Conservation (phyloP, 53 echinoderm and acorn worm genomes). For the Arbacia lixula region DNA sequence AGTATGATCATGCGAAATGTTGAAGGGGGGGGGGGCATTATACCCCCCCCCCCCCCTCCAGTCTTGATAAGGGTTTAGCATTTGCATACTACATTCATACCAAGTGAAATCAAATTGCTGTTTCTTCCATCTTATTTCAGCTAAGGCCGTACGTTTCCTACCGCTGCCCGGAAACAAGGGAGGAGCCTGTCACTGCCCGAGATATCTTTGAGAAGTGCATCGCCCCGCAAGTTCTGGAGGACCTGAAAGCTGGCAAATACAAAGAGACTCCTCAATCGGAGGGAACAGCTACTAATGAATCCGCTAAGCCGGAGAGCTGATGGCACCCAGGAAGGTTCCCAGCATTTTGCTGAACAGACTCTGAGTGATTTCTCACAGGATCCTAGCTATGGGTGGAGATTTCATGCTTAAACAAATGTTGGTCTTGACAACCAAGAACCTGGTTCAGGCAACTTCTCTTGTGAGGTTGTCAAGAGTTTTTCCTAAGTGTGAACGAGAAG, state of each 20-base stretch:
- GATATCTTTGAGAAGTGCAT: slow-evolving; percentile 88
- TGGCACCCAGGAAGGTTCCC: too few relatives aligned
- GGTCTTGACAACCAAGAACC: too few relatives aligned
- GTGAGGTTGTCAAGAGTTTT: too few relatives aligned
- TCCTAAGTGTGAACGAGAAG: too few relatives aligned
- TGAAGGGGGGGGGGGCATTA: too few relatives aligned
- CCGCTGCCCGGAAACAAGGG: slow-evolving; percentile 65
- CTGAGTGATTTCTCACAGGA: too few relatives aligned
- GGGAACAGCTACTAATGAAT: background rate
- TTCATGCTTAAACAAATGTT: too few relatives aligned
- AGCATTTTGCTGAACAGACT: too few relatives aligned
- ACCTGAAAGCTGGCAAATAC: slow-evolving; percentile 83
- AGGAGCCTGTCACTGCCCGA: slow-evolving; percentile 70
- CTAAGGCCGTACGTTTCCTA: slow-evolving; percentile 91
- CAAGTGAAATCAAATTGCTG: background rate
- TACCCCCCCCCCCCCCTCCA: too few relatives aligned
- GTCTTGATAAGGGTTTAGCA: background rate
- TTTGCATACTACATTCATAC: background rate
- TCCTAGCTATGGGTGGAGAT: too few relatives aligned
- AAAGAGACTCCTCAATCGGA: background rate
- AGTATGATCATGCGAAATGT: background rate
- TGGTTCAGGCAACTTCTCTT: too few relatives aligned
- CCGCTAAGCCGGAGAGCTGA: slow-evolving; percentile 9
- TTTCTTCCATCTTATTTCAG: slow-evolving; percentile 36
- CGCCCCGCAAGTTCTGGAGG: slow-evolving; percentile 73